These are phyloP conservation scores for Dendroctonus ponderosae DNA, from an alignment of 1,140 invertebrate genomes.

Conservation along the genomic window DNA sequence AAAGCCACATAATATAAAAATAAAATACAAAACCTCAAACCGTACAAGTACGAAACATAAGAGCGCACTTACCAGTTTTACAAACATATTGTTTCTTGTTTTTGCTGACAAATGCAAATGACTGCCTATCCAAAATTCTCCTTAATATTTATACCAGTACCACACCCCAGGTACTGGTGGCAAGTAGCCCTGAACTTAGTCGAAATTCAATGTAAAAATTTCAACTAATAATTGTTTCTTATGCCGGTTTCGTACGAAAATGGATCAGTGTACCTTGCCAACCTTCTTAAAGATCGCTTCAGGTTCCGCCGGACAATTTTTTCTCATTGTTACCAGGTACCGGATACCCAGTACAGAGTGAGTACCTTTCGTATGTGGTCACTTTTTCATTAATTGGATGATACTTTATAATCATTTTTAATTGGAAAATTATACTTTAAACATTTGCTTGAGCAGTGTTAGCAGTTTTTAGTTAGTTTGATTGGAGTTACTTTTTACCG, in stretches of 20 bases:
- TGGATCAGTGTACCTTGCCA: conserved; percentile 26
- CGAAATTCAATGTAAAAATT: conserved; percentile 34
- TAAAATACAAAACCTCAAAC: too few relatives aligned
- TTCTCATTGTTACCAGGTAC: conserved; percentile 15
- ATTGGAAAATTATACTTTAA: too few relatives aligned
- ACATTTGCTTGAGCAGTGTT: background rate
- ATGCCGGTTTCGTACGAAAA: conserved; percentile 19
- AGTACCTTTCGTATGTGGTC: conserved; percentile 1
- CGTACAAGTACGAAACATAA: background rate
- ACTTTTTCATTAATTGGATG: background rate
- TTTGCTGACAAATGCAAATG: conserved; percentile 45
- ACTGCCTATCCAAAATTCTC: conserved; percentile 43
- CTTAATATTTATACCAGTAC: conserved; percentile 44
- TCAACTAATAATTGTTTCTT: conserved; percentile 18
- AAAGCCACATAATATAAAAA: too few relatives aligned
- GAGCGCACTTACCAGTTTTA: conserved; percentile 49
- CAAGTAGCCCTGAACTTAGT: conserved; percentile 34
- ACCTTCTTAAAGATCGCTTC: conserved; percentile 21
- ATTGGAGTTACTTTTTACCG: too few relatives aligned
- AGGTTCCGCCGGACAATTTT: conserved; percentile 21
- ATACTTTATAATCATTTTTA: background rate
- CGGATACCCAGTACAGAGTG: conserved; percentile 9
- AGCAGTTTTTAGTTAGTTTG: too few relatives aligned
- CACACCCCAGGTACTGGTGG: conserved; percentile 39
- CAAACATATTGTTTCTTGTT: conserved; percentile 48